Evolutionary conservation across 2,797 vertebrate species (phyloP), one percentile per base, ranked within the genome.

Genomic region (Hozukius guyotensis): DNA sequence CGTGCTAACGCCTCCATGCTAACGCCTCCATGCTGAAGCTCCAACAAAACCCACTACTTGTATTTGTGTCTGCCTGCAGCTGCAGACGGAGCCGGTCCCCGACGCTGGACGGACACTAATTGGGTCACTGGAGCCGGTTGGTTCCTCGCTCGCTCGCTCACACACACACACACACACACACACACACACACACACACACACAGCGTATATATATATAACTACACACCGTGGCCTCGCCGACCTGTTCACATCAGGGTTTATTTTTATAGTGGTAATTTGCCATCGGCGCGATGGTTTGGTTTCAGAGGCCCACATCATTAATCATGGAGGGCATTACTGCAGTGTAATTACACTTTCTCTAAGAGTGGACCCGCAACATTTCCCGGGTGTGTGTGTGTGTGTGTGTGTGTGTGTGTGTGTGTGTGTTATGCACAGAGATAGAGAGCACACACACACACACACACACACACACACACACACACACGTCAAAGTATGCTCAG

Each of bases 251-350:
- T 94, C 88, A 87, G 25, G 73, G 87, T 92, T 93, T 96, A 94
- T 96, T 96, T 96, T 95, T 96, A 93, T 90, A 82, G 84, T 82
- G 87, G 90, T 94, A 94, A 94, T 94, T 95, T 94, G 92, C 94
- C 87, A 88, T 92, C 78, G 89, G 90, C 86, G 85, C 77, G 53
- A 83, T 93, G 92, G 90, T 91, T 93, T 91, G 91, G 91, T 93
- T 94, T 92, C 90, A 84, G 91, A 92, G 92, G 90, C 93, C 93
- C 86, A 86, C 90, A 88, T 94, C 94, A 93, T 96, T 95, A 94
- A 96, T 96, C 95, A 95, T 74, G 72, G 84, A 92, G 90, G 90
- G 81, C 90, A 93, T 90, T 92, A 89, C 91, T 91, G 88, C 92
- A 87, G 94, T 91, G 85, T 93, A 94, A 95, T 96, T 94, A 93